Evolutionary conservation across 2,888 invertebrate species (phyloP).

Genomic region (Epinotia ramella): DNA sequence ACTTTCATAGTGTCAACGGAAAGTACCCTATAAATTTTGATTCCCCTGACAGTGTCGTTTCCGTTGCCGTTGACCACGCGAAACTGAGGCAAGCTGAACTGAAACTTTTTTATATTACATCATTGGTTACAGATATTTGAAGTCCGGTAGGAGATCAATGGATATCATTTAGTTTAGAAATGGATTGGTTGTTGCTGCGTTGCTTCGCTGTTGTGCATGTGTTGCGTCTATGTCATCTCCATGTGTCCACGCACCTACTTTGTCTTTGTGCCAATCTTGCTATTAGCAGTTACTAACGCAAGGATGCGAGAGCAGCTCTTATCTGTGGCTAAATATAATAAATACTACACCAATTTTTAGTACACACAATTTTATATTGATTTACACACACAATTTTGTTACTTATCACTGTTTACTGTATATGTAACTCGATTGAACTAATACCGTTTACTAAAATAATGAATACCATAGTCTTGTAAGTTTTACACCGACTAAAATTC

Average conservation of each 20-base stretch:
- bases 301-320: not conserved
- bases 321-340: not conserved
- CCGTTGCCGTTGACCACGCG: no score
- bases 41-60: no score
- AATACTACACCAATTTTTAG: not conserved
- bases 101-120: no score
- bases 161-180: not conserved
- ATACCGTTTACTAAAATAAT: no score
- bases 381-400: conserved; percentile 1
- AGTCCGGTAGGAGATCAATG: conserved; percentile 30
- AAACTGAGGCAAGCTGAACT: no score
- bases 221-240: conserved; percentile 1
- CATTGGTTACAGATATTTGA: not conserved
- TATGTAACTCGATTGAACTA: no score
- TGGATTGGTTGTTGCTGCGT: conserved; percentile 17
- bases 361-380: no score
- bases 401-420: not conserved
- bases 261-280: not conserved
- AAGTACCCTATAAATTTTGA: no score
- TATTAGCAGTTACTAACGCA: not conserved
- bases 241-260: not conserved
- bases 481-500: not conserved
- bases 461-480: no score
- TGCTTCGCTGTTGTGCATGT: conserved; percentile 16
- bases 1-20: no score